Evolutionary conservation across 53 echinoderm and acorn worm genomes (phyloP).

Genomic region (Holothuria scabra): DNA sequence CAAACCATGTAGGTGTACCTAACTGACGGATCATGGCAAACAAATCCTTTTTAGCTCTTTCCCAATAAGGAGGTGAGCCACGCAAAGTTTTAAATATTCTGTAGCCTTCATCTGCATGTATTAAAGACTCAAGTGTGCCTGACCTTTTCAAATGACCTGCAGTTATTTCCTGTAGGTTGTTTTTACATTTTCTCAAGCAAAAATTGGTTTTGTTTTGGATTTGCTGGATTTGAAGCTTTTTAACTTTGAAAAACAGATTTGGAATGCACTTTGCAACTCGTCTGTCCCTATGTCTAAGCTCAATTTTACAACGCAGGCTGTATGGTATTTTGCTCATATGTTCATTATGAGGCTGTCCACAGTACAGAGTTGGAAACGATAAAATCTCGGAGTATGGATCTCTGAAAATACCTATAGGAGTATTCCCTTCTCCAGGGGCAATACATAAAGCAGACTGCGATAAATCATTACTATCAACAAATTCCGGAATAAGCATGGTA

Average conservation of each 20-base stretch:
- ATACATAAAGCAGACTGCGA: not conserved
- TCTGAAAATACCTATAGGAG: conserved; percentile 7
- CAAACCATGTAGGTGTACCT: conserved; percentile 60
- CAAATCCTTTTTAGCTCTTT: conserved; percentile 54
- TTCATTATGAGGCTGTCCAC: conserved; percentile 21
- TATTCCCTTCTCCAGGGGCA: conserved; percentile 32
- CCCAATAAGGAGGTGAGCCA: conserved; percentile 53
- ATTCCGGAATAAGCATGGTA: conserved; percentile 21
- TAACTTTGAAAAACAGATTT: conserved; percentile 44
- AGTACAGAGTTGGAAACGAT: conserved; percentile 43
- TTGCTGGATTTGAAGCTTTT: conserved; percentile 39
- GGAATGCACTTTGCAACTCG: conserved; percentile 26
- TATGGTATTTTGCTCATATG: not conserved
- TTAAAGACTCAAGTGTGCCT: not conserved
- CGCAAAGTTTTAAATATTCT: conserved; percentile 48
- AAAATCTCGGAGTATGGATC: conserved; percentile 34
- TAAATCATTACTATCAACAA: not conserved
- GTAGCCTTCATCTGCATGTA: conserved; percentile 53
- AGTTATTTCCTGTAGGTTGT: conserved; percentile 7
- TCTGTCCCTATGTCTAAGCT: conserved; percentile 27
- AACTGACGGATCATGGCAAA: conserved; percentile 70
- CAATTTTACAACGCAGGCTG: conserved; percentile 16
- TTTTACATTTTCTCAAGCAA: conserved; percentile 27
- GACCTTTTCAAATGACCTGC: not conserved
- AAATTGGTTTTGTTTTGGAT: not conserved